Percentiles rank a stretch among this genome's conserved stretches.
These are phyloP conservation scores for Mythimna ferrago DNA, from an alignment of 2,888 invertebrate species.

Conservation along the genomic window DNA sequence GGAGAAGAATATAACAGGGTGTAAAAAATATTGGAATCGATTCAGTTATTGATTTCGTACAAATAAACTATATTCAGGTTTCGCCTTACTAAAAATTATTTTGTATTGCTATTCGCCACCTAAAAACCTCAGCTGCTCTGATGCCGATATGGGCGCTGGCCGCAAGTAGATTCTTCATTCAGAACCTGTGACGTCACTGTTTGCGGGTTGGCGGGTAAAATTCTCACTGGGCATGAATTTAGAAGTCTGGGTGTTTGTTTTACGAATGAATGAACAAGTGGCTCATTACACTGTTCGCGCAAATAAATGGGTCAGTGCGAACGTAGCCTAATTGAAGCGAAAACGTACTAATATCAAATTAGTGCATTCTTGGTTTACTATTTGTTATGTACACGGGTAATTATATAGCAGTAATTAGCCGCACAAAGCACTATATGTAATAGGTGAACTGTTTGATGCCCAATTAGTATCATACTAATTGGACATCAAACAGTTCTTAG, in stretches of 20 bases:
- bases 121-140: too few species aligned
- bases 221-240: neutral
- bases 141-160: too few species aligned
- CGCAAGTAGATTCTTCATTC: neutral
- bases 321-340: neutral
- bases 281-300: neutral
- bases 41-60: too few species aligned
- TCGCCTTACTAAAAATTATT: too few species aligned
- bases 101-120: too few species aligned
- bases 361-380: neutral
- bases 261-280: constrained; percentile 11
- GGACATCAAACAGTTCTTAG: too few species aligned
- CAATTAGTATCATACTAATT: neutral
- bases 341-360: neutral
- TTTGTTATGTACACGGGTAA: neutral
- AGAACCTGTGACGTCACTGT: neutral
- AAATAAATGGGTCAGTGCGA: constrained; percentile 8
- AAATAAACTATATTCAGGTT: too few species aligned
- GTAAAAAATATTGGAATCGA: too few species aligned
- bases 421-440: neutral
- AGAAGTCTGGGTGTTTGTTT: neutral
- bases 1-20: too few species aligned
- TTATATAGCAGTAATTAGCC: neutral
- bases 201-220: neutral
- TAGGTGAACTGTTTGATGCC: neutral